These are phyloP conservation scores for Ammodytes marinus DNA, from an alignment of 2,113 vertebrate genomes.

Conservation along the genomic window DNA sequence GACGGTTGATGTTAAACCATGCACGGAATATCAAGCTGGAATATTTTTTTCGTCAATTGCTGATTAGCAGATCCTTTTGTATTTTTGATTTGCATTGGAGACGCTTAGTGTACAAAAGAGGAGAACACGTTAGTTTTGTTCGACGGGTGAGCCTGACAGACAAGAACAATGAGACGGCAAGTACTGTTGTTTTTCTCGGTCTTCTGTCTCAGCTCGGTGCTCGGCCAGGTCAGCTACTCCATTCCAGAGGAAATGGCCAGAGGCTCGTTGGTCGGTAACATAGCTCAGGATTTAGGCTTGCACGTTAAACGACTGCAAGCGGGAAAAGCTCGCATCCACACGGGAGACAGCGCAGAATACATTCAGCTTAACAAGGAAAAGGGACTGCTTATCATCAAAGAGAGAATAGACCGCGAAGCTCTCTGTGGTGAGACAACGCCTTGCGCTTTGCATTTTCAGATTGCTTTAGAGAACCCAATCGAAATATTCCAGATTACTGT, in stretches of 20 bases:
- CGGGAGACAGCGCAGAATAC: constrained; percentile 47
- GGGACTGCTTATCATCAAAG: constrained; percentile 57
- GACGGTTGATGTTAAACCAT: not conserved
- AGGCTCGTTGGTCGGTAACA: constrained; percentile 64
- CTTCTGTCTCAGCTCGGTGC: constrained; percentile 25
- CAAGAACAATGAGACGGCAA: constrained; percentile 70
- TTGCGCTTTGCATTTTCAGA: constrained; percentile 68
- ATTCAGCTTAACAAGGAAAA: constrained; percentile 63
- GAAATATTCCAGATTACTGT: constrained; percentile 72
- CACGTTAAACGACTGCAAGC: constrained; percentile 57
- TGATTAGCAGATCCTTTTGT: fast-evolving
- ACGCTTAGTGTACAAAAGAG: not conserved
- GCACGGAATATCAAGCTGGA: not conserved
- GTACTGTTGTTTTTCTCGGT: constrained; percentile 62
- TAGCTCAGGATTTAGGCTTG: constrained; percentile 69
- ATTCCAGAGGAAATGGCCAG: constrained; percentile 71
- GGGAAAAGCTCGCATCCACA: constrained; percentile 64
- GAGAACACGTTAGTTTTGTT: not conserved
- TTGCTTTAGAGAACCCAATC: constrained; percentile 69
- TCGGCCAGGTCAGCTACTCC: constrained; percentile 64
- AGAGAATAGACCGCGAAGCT: constrained; percentile 64
- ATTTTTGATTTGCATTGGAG: not conserved
- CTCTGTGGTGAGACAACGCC: constrained; percentile 64
- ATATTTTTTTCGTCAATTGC: not conserved
- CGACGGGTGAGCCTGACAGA: not conserved